Base-by-base conservation (phyloP, 2,888 invertebrate genomes). In the Rotaria socialis region DNA sequence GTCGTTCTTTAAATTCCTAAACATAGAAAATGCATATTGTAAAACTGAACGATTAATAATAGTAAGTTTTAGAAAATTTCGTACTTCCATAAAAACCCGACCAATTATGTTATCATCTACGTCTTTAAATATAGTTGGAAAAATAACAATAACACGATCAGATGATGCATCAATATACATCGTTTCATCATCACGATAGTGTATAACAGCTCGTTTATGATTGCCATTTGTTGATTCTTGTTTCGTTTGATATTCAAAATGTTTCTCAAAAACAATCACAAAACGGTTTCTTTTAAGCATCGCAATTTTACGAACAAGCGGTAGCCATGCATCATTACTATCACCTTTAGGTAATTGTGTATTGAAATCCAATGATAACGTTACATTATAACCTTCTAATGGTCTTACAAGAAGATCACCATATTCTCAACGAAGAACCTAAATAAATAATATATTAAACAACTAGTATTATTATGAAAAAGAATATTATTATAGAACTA, bases 211-310 rank as follows among this genome's bases (percentile, higher is more conserved):
- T 89, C 96, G 93, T 92, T 96, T 95, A 89, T 96, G 95, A 52
- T 95, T 94, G 89, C 95, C 94, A 90, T 95, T 94, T 1, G 96
- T 97, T 89, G 94, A 94, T 91, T 96, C 96, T 80, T 80, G 75
- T 27, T 80, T 80, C 16, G 75, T 22, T 93, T 99, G 97, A 92
- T 96, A 96, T 91, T 97, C 95, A 92, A 99, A 99, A 93, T 99
- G 99, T 91, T 98, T 97, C 92, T 99, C 97, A 92, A 99, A 99
- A 87, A 99, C 97, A 27, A 97, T 97, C 84, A 98, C 98, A 92
- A 99, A 99, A 92, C 99, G 99, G 92, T 99, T 96, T 90, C 98
- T 94, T 92, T 99, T 99, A 88, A 99, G 92, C 86, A 97, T 93
- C 41, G 97, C 96, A 89, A 97, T 94, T 92, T 95, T 96, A 92